phyloP scores from a whole-genome alignment of 2,888 invertebrate genomes.

The Octodonta nipae region DNA sequence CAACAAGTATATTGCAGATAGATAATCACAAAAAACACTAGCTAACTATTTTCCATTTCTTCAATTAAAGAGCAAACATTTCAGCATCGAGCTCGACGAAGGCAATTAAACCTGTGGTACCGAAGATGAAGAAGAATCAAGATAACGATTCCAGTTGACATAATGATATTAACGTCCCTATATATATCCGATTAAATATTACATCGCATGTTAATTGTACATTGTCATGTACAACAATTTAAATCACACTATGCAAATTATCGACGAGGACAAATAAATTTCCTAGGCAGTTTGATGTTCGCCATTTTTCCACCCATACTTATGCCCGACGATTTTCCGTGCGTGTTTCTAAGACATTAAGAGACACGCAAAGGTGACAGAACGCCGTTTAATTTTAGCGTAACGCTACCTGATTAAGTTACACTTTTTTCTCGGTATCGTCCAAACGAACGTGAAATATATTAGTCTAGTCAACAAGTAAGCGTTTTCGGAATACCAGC shows the following conservation, averaged over 20 bases:
- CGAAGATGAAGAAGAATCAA: too few relatives aligned
- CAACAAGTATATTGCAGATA: too few relatives aligned
- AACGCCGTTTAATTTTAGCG: slow-evolving; percentile 3
- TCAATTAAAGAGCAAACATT: too few relatives aligned
- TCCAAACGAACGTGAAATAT: slow-evolving; percentile 19
- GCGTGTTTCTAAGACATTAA: slow-evolving; percentile 26
- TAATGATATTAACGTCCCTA: too few relatives aligned
- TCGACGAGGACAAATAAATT: slow-evolving; percentile 25
- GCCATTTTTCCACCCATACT: slow-evolving; percentile 3
- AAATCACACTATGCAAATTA: slow-evolving; percentile 27
- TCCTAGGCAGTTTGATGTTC: slow-evolving; percentile 14
- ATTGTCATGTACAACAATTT: slow-evolving; percentile 25
- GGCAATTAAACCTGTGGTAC: too few relatives aligned
- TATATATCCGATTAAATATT: too few relatives aligned
- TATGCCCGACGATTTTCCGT: slow-evolving; percentile 13
- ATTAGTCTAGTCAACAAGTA: too few relatives aligned
- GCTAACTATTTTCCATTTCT: too few relatives aligned
- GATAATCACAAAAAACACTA: too few relatives aligned
- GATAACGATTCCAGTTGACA: too few relatives aligned
- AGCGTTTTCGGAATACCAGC: too few relatives aligned
- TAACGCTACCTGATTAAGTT: slow-evolving; percentile 23
- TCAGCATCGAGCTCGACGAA: too few relatives aligned
- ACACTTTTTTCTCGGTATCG: slow-evolving; percentile 21
- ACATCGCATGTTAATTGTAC: slow-evolving; percentile 28
- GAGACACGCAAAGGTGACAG: slow-evolving; percentile 22